Base-by-base conservation (phyloP, 2,797 vertebrate genomes). In the Mus caroli region DNA sequence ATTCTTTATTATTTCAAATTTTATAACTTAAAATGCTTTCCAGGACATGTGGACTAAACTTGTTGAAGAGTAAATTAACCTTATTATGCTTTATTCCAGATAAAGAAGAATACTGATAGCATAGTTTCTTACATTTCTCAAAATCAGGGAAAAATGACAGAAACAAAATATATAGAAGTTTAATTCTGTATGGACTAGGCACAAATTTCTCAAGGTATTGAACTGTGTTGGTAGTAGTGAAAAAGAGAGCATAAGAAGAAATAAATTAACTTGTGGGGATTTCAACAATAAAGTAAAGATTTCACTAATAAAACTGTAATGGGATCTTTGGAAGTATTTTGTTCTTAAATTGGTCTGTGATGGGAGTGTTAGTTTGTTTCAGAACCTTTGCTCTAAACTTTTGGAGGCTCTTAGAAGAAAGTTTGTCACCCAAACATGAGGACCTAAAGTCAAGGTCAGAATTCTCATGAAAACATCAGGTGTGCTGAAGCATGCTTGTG, bases 311-410 rank as follows among this genome's bases (percentile, higher is more conserved):
- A 88, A 71, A 92, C 82, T 28, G 20, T 50, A 92, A 69, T 75
- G 84, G 14, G 13, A 94, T 93, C 37, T 93, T 92, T 94, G 46
- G 10, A 92, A 88, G 28, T 69, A 71, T 91, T 94, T 97, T 56
- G 10, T 93, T 64, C 75, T 92, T 87, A 85, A 96, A 80, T 91
- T 94, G 56, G 69, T 89, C 79, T 94, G 34, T 86, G 34, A 69
- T 62, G 54, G 71, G 58, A 20, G 24, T 69, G 64, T 95, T 97
- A 62, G 60, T 95, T 97, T 91, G 79, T 94, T 94, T 94, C 52
- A 67, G 88, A 95, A 94, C 73, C 92, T 96, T 83, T 86, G 31
- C 20, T 67, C 43, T 64, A 54, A 69, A 52, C 37, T 13, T n/a
- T 52, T 71, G 64, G 34, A 86, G 34, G 64, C 8, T n/a, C 43